Percentiles rank a stretch among this genome's conserved stretches.
These are phyloP conservation scores for Nomada hirtipes DNA, from an alignment of 2,888 invertebrate genomes.

Conservation along the genomic window DNA sequence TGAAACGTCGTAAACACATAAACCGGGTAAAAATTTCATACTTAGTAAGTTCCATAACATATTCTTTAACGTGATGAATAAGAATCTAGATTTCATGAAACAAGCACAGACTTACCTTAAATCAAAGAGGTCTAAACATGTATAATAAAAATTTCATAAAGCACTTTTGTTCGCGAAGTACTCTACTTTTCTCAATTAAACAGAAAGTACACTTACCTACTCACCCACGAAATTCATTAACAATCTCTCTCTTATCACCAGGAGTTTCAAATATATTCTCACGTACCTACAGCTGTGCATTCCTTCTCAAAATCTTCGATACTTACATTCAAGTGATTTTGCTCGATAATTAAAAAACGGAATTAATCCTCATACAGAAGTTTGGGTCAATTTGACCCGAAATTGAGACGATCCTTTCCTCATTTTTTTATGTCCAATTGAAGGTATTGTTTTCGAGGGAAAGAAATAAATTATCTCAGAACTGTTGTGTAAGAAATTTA, in stretches of 20 bases:
- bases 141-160: background rate
- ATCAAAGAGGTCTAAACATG: too few species aligned
- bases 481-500: too few species aligned
- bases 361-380: too few species aligned
- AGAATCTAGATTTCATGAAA: background rate
- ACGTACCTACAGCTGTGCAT: background rate
- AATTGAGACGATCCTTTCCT: too few species aligned
- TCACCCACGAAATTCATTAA: background rate
- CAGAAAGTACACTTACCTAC: background rate
- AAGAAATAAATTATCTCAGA: too few species aligned
- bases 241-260: background rate
- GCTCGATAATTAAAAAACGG: background rate
- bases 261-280: background rate
- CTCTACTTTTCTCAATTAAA: background rate
- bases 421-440: too few species aligned
- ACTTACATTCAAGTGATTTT: slow-evolving; percentile 5
- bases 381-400: too few species aligned
- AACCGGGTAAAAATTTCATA: too few species aligned
- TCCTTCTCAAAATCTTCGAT: background rate
- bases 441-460: too few species aligned
- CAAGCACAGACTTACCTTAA: too few species aligned
- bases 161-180: background rate
- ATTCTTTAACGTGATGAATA: background rate
- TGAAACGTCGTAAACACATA: too few species aligned
- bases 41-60: too few species aligned